These are phyloP conservation scores for Mnemiopsis leidyi DNA, from an alignment of 37 sponge, comb jelly and placozoan genomes.

Conservation along the genomic window DNA sequence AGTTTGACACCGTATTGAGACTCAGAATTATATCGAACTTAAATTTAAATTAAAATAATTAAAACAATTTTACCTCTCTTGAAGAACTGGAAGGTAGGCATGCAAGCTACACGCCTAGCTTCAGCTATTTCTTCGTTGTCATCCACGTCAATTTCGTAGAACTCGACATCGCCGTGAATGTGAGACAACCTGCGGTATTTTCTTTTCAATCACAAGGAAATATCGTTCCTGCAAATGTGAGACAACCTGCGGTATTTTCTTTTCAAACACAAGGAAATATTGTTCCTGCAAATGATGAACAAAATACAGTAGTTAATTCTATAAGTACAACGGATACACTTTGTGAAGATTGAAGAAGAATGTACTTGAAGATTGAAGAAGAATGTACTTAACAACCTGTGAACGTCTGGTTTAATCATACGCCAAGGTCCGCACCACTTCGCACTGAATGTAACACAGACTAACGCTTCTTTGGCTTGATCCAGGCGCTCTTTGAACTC, in stretches of 20 bases:
- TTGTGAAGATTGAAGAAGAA: too few relatives aligned
- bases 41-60: too few relatives aligned
- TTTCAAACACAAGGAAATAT: neutral
- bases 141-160: conserved; percentile 57
- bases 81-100: conserved; percentile 66
- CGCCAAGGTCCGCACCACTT: conserved; percentile 65
- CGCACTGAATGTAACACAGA: conserved; percentile 58
- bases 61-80: conserved; percentile 1
- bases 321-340: too few relatives aligned
- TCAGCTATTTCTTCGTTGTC: conserved; percentile 62
- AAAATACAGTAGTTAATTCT: too few relatives aligned
- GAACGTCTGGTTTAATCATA: conserved; percentile 60
- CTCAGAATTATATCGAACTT: too few relatives aligned
- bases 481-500: conserved; percentile 49
- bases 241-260: neutral
- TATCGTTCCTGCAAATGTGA: neutral
- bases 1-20: too few relatives aligned
- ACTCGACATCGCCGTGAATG: conserved; percentile 49
- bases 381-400: too few relatives aligned
- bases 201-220: neutral
- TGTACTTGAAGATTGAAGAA: too few relatives aligned
- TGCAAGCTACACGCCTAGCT: conserved; percentile 41
- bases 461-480: conserved; percentile 35
- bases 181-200: conserved; percentile 41
- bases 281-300: neutral